Evolutionary conservation across 2,888 invertebrate species (phyloP).

Genomic region (Ceratothoa steindachneri): DNA sequence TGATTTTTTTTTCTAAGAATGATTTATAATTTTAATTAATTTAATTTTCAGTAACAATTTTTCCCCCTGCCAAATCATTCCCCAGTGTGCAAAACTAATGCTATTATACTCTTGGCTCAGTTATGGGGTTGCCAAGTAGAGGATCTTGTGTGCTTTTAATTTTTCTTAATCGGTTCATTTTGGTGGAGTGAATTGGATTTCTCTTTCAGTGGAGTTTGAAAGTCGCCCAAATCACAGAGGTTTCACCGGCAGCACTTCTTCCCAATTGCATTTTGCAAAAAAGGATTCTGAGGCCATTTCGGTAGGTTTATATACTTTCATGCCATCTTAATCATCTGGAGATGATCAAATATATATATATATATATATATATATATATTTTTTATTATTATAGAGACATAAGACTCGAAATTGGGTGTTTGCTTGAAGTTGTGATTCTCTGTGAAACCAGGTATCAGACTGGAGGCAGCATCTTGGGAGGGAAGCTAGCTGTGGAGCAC

Average conservation of each 20-base stretch:
- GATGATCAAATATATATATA: background rate
- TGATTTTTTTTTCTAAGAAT: too few species aligned
- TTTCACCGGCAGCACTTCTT: slow-evolving; percentile 67
- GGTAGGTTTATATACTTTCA: slow-evolving; percentile 55
- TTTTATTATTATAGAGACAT: too few species aligned
- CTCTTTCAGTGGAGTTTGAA: slow-evolving; percentile 69
- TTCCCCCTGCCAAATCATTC: too few species aligned
- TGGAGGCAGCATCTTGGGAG: slow-evolving; percentile 77
- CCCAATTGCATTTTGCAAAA: slow-evolving; percentile 73
- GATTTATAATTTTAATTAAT: too few species aligned
- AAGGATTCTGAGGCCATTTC: slow-evolving; percentile 72
- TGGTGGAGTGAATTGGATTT: slow-evolving; percentile 23
- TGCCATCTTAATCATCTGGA: background rate
- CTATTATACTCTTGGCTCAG: too few species aligned
- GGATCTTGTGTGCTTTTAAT: too few species aligned
- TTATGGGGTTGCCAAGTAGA: too few species aligned
- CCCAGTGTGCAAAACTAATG: too few species aligned
- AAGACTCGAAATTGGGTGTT: too few species aligned
- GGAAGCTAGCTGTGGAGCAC: slow-evolving; percentile 71
- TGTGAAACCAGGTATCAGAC: slow-evolving; percentile 62
- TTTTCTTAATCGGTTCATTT: too few species aligned
- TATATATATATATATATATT: background rate
- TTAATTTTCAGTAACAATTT: too few species aligned
- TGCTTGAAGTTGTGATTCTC: too few species aligned
- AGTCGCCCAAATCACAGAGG: slow-evolving; percentile 75